Evolutionary conservation across 2,797 vertebrate genomes (phyloP), one percentile per base, ranked within the genome.

Genomic region (Tinamus major): DNA sequence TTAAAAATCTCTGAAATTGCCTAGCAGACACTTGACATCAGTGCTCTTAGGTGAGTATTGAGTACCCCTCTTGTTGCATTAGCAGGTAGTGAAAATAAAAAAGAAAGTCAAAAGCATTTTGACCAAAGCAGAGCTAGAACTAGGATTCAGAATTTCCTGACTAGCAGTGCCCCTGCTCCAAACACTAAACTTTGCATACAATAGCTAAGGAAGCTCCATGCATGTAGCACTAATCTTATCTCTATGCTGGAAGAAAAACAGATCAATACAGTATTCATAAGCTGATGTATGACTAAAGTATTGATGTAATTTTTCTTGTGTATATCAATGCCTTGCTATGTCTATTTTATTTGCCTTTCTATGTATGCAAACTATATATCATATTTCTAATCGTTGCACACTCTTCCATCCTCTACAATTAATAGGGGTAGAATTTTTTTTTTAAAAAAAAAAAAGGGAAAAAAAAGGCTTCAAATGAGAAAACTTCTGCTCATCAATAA

Each of bases 231-330:
- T 83, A 74, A 91, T 92, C 85, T 93, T 75, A 83, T 72, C 85
- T 88, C 63, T 56, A 70, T 88, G 75, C 74, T 86, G 35, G 46
- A 81, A 86, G 88, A 79, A 92, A 95, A 93, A 77, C 68, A 86
- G 80, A 92, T 92, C 91, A 84, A 95, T 95, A 79, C 33, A 44
- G 46, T 63, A 90, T 85, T 88, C 87, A 70, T 70, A 90, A 96
- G 20, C 61, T 90, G 74, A 94, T 89, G 75, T 74, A 91, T 69
- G 55, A 87, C 85, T 90, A 53, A 94, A 88, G 74, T 70, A 92
- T 77, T 48, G 85, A 87, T 85, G 76, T 13, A 51, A 44, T 88
- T 82, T 90, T 84, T 84, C 74, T 81, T 55, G 17, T 27, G 63
- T 81, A 41, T 63, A 84, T 92, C 78, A 86, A 51, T 39, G 29